phyloP scores from a whole-genome alignment of 2,888 invertebrate species.

The Rambutsinella grinnellia region DNA sequence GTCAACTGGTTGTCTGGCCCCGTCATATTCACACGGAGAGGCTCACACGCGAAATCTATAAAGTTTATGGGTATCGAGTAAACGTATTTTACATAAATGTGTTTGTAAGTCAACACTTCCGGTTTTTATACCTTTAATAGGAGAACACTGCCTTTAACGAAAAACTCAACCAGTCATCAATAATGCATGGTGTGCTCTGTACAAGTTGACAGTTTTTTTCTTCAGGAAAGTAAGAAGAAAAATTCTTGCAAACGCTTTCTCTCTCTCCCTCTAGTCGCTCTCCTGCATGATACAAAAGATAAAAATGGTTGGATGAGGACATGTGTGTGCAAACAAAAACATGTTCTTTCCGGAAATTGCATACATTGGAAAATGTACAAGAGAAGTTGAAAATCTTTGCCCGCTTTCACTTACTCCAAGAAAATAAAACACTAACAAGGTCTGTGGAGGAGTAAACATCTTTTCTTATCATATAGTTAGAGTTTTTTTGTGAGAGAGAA shows the following conservation, averaged over 20 bases:
- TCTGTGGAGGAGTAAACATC: conserved; percentile 12
- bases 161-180: conserved; percentile 44
- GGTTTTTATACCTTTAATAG: conserved; percentile 2
- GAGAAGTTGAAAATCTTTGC: not conserved
- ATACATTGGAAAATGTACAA: conserved; percentile 15
- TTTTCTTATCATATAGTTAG: conserved; percentile 7
- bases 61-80: not conserved
- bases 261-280: too few species aligned
- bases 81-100: not conserved
- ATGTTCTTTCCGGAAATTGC: conserved; percentile 46
- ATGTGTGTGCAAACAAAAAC: conserved; percentile 51
- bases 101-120: not conserved
- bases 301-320: conserved; percentile 35
- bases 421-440: not conserved
- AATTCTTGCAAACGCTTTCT: conserved; percentile 11
- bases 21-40: conserved; percentile 30
- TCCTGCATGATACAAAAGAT: conserved; percentile 17
- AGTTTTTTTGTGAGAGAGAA: not conserved
- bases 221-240: conserved; percentile 35
- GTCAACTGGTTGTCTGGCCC: conserved; percentile 48
- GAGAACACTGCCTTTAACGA: conserved; percentile 14
- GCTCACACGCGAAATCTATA: conserved; percentile 9
- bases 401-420: not conserved
- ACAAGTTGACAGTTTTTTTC: conserved; percentile 53
- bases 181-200: conserved; percentile 47